Conservation (phyloP, 2,113 vertebrate genomes). For the Gambusia holbrooki region DNA sequence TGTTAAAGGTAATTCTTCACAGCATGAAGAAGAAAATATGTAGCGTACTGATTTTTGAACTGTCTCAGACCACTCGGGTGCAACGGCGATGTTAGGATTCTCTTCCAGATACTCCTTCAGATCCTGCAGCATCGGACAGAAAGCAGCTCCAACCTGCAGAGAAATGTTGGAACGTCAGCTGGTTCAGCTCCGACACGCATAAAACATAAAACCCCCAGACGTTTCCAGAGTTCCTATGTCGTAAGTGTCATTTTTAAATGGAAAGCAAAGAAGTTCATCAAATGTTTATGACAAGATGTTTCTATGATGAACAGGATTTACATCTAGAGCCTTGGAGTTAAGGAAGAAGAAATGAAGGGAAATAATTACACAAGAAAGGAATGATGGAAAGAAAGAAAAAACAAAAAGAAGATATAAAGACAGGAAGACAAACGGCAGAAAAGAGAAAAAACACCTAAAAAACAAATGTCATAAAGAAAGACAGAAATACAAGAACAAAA, state of each 20-base stretch:
- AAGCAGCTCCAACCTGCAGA: slow-evolving; percentile 72
- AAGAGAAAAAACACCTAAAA: too few relatives aligned
- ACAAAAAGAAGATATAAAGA: too few relatives aligned
- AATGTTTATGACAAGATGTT: neutral
- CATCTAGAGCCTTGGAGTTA: neutral
- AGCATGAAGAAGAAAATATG: neutral
- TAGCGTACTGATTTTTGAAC: slow-evolving; percentile 79
- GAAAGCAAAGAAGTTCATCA: neutral
- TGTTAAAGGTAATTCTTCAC: neutral
- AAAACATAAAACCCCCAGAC: neutral
- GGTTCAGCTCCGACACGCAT: neutral
- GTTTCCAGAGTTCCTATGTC: neutral
- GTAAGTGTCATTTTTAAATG: neutral
- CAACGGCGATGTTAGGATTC: slow-evolving; percentile 78
- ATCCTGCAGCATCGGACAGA: slow-evolving; percentile 80
- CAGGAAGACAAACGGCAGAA: too few relatives aligned
- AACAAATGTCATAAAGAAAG: too few relatives aligned
- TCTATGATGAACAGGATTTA: neutral
- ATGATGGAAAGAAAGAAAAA: too few relatives aligned
- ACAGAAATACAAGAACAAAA: too few relatives aligned
- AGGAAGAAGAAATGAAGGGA: neutral
- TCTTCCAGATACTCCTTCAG: slow-evolving; percentile 81
- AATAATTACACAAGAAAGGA: too few relatives aligned
- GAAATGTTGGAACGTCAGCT: slow-evolving; percentile 15
- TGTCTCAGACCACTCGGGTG: slow-evolving; percentile 81